Evolutionary conservation across 1,140 invertebrate genomes (phyloP).

Genomic region (Drosophila prosaltans): DNA sequence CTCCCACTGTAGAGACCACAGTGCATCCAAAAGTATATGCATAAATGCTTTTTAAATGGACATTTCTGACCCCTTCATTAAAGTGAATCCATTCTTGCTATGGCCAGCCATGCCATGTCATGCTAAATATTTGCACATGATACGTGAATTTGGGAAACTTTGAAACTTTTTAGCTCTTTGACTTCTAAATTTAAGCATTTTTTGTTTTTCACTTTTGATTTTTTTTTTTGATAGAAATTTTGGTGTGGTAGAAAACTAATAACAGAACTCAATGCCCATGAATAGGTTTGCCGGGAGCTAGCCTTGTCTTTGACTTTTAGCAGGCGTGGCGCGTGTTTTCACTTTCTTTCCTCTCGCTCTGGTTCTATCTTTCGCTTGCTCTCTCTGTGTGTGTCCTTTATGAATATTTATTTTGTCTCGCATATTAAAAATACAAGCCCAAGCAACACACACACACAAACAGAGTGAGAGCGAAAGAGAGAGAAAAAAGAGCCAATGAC

Average conservation of each 20-base stretch:
- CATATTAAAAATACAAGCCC: slow-evolving; percentile 78
- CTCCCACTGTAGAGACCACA: no score
- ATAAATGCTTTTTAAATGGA: no score
- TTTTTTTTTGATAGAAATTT: not conserved
- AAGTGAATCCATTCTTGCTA: not conserved
- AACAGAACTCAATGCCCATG: not conserved
- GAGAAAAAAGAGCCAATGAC: slow-evolving; percentile 60
- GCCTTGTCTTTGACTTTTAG: slow-evolving; percentile 1
- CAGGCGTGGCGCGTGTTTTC: not conserved
- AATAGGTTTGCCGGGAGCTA: not conserved
- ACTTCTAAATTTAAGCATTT: not conserved
- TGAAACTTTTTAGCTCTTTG: not conserved
- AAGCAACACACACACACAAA: slow-evolving; percentile 50
- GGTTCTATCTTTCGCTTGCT: not conserved
- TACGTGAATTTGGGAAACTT: not conserved
- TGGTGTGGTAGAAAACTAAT: not conserved
- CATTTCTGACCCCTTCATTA: no score
- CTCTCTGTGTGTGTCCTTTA: slow-evolving; percentile 45
- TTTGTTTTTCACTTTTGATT: no score
- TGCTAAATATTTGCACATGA: not conserved
- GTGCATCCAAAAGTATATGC: no score
- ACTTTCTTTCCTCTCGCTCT: not conserved
- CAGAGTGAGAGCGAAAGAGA: not conserved
- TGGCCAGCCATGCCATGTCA: not conserved
- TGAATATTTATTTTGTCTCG: slow-evolving; percentile 80